These are phyloP conservation scores for Boleophthalmus pectinirostris DNA, from an alignment of 2,113 vertebrate species.

Conservation along the genomic window DNA sequence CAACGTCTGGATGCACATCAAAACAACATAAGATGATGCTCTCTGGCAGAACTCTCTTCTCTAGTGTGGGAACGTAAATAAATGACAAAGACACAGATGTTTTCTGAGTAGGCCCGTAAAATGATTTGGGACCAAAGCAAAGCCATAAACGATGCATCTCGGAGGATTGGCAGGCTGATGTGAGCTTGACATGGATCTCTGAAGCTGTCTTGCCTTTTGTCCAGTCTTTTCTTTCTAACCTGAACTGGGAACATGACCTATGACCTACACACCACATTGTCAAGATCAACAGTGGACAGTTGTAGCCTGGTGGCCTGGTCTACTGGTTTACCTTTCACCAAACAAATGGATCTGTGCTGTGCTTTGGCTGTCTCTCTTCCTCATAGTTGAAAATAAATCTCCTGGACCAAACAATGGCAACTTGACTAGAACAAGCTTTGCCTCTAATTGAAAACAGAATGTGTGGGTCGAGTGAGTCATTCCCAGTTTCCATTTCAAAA, in stretches of 20 bases:
- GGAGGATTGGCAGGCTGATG: slow-evolving; percentile 35
- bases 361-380: not conserved
- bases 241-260: slow-evolving; percentile 59
- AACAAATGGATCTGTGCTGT: not conserved
- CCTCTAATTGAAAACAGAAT: slow-evolving; percentile 75
- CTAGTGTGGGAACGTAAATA: slow-evolving; percentile 53
- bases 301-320: slow-evolving; percentile 37
- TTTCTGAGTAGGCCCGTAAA: slow-evolving; percentile 49
- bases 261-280: slow-evolving; percentile 54
- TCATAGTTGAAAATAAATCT: not conserved
- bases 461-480: slow-evolving; percentile 39
- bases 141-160: slow-evolving; percentile 37
- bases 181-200: slow-evolving; percentile 33
- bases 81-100: slow-evolving; percentile 40
- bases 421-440: slow-evolving; percentile 17
- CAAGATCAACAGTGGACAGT: slow-evolving; percentile 64
- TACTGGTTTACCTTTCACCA: not conserved
- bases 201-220: slow-evolving; percentile 10
- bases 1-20: slow-evolving; percentile 32
- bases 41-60: slow-evolving; percentile 17
- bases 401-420: slow-evolving; percentile 36
- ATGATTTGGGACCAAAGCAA: slow-evolving; percentile 38
- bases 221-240: slow-evolving; percentile 37
- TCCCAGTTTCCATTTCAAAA: slow-evolving; percentile 40
- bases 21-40: slow-evolving; percentile 28